Percentiles rank a stretch among this genome's conserved stretches.
phyloP scores from a whole-genome alignment of 2,113 vertebrate species.

The Protobothrops mucrosquamatus region DNA sequence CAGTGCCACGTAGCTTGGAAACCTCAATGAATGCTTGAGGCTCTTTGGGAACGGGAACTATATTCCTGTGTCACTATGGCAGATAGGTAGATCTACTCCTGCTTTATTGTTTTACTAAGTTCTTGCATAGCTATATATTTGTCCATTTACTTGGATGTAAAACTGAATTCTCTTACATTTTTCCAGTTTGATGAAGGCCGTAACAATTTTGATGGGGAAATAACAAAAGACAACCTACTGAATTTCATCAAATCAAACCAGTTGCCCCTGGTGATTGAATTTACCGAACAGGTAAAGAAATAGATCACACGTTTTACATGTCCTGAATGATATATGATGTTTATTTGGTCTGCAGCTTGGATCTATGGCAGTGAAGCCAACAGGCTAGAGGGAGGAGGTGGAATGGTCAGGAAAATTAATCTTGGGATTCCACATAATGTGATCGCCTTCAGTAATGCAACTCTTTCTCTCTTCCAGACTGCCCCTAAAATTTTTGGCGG shows the following conservation, averaged over 20 bases:
- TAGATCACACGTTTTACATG: rapidly evolving
- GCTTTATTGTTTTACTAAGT: not conserved
- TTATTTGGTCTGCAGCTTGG: no score
- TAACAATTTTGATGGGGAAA: conserved; percentile 88
- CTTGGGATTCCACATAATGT: not conserved
- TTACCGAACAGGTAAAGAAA: conserved; percentile 89
- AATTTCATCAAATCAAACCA: conserved; percentile 92
- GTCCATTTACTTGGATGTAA: not conserved
- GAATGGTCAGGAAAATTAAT: not conserved
- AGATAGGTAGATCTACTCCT: not conserved
- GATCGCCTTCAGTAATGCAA: not conserved
- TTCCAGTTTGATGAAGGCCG: conserved; percentile 93
- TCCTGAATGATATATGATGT: not conserved
- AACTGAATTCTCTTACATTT: not conserved
- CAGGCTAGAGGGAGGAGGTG: not conserved
- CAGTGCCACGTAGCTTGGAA: not conserved
- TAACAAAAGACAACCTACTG: conserved; percentile 84
- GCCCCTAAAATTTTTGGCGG: conserved; percentile 98
- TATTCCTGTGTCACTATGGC: not conserved
- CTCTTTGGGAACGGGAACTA: not conserved
- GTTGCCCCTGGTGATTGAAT: conserved; percentile 95
- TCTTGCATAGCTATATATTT: not conserved
- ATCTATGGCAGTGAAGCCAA: not conserved
- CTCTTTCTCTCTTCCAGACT: conserved; percentile 71
- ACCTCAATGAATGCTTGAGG: not conserved